phyloP scores from a whole-genome alignment of 1,140 invertebrate genomes.

The Microplitis demolitor region DNA sequence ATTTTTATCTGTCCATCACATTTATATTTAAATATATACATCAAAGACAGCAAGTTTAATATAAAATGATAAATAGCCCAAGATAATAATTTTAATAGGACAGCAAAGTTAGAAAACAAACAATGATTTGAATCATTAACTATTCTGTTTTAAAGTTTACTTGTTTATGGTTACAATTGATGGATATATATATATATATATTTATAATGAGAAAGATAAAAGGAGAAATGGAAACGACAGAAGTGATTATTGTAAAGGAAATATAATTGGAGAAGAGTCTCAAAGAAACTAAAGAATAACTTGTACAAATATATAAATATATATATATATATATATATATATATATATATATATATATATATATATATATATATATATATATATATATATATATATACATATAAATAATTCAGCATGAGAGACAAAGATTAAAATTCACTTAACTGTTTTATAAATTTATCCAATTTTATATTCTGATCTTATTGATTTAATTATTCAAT shows the following conservation, averaged over 20 bases:
- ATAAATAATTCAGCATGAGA: slow-evolving; percentile 22
- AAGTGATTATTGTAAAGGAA: background rate
- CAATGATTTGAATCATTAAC: no score
- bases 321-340: background rate
- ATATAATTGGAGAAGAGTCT: background rate
- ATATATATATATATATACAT: background rate
- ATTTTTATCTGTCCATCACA: no score
- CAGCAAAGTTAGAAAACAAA: no score
- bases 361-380: background rate
- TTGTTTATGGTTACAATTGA: no score
- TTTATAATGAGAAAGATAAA: background rate
- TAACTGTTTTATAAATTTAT: slow-evolving; percentile 29
- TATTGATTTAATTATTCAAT: no score
- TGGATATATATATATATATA: no score
- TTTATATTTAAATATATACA: no score
- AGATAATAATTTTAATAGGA: no score
- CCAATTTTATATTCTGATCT: background rate
- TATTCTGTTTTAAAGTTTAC: no score
- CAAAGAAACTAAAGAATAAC: background rate
- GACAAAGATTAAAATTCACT: slow-evolving; percentile 23
- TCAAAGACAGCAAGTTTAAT: no score
- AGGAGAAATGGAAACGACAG: background rate
- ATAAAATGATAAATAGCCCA: no score
- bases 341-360: background rate
- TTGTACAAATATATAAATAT: background rate